phyloP scores from a whole-genome alignment of 2,113 vertebrate genomes.

The Psittacus erithacus region DNA sequence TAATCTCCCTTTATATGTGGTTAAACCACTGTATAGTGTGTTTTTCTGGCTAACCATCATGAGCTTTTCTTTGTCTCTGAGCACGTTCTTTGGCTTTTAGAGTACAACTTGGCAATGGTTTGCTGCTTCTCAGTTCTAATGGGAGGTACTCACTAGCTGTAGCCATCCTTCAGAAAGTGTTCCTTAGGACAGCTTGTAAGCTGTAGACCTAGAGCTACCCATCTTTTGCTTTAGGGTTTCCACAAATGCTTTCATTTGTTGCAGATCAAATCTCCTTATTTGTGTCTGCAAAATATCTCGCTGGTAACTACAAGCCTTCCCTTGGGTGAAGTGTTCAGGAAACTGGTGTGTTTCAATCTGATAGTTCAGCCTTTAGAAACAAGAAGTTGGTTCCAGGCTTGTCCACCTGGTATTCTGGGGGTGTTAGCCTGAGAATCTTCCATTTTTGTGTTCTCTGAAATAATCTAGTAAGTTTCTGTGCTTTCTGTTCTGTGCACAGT shows the following conservation, averaged over 20 bases:
- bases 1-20: not conserved
- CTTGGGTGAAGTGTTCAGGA: not conserved
- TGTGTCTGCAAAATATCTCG: rapidly evolving
- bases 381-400: not conserved
- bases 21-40: not conserved
- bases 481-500: not conserved
- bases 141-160: not conserved
- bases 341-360: not conserved
- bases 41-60: not conserved
- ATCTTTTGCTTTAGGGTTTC: not conserved
- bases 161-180: no score
- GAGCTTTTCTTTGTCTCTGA: not conserved
- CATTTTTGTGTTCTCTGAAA: not conserved
- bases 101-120: not conserved
- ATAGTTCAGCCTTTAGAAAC: not conserved
- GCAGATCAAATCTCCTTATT: not conserved
- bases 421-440: not conserved
- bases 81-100: not conserved
- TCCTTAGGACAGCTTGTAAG: not conserved
- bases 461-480: not conserved
- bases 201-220: not conserved
- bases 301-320: not conserved
- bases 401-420: not conserved
- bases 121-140: not conserved
- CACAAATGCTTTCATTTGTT: not conserved